Evolutionary conservation across 2,113 vertebrate species (phyloP).

Genomic region (Tyrannus savana): DNA sequence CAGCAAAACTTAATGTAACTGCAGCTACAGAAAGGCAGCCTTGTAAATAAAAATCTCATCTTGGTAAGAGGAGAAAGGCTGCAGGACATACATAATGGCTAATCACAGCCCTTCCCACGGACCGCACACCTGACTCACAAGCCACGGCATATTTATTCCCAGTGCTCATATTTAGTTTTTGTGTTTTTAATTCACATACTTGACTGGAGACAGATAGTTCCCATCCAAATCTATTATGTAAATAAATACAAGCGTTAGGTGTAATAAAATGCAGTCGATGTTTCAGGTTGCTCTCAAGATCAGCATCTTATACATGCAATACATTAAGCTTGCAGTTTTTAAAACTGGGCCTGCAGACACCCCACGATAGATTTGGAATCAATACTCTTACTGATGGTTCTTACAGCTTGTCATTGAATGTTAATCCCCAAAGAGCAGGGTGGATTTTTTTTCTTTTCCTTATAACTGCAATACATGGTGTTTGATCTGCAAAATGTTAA

Average conservation of each 20-base stretch:
- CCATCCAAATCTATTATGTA: constrained; percentile 60
- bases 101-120: constrained; percentile 11
- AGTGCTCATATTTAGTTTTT: constrained; percentile 41
- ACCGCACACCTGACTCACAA: constrained; percentile 1
- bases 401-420: not conserved
- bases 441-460: not conserved
- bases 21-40: not conserved
- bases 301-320: not conserved
- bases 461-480: not conserved
- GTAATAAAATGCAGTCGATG: not conserved
- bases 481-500: not conserved
- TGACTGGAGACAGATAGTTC: constrained; percentile 27
- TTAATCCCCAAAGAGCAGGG: not conserved
- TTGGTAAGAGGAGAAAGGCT: not conserved
- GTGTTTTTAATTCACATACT: constrained; percentile 43
- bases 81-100: not conserved
- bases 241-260: not conserved
- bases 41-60: not conserved
- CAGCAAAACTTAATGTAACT: constrained; percentile 9
- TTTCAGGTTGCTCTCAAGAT: not conserved
- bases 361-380: not conserved
- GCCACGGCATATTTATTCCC: constrained; percentile 29
- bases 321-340: not conserved
- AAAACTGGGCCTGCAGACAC: not conserved
- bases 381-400: not conserved